phyloP scores from a whole-genome alignment of 2,797 vertebrate genomes.

The Eurystomus glaucurus region DNA sequence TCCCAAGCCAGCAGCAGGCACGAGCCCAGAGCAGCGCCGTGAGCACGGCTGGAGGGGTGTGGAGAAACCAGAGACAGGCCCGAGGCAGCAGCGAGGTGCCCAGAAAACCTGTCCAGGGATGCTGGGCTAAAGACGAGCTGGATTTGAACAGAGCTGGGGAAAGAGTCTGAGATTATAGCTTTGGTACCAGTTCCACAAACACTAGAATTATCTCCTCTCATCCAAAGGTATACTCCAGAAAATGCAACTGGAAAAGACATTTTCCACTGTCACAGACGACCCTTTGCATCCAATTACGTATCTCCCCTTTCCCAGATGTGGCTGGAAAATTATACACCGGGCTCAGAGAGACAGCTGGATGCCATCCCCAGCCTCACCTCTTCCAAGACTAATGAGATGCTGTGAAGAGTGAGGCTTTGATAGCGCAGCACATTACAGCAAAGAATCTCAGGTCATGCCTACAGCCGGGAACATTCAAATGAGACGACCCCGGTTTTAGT shows the following conservation, averaged over 20 bases:
- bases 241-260: neutral
- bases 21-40: neutral
- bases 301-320: constrained; percentile 9
- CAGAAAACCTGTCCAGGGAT: rapidly evolving
- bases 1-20: neutral
- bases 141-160: neutral
- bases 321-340: neutral
- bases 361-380: neutral
- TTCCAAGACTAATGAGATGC: neutral
- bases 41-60: neutral
- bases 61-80: neutral
- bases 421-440: neutral
- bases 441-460: neutral
- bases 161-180: neutral
- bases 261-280: neutral
- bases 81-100: rapidly evolving
- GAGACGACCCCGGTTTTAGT: neutral
- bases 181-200: neutral
- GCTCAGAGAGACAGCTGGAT: neutral
- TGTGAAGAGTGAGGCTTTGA: neutral
- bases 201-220: neutral
- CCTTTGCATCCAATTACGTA: neutral
- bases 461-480: neutral
- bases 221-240: neutral
- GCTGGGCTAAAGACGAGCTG: neutral